A percentile compares a stretch with the other conserved stretches of the same genome.
phyloP scores from a whole-genome alignment of 2,113 vertebrate species.

The Cygnus atratus region DNA sequence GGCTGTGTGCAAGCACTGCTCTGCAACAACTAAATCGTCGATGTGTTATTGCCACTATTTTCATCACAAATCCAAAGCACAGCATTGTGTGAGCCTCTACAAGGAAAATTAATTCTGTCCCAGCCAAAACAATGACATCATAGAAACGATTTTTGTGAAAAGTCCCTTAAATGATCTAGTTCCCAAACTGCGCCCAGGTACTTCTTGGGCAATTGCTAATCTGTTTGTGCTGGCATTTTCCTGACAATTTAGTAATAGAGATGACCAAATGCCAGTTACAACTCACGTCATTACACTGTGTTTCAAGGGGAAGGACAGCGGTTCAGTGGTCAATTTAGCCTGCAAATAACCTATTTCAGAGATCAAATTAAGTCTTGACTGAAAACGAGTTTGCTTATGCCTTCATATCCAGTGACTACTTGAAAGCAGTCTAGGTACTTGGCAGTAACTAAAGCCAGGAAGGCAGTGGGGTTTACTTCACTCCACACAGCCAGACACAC shows the following conservation, averaged over 20 bases:
- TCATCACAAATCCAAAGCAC: no score
- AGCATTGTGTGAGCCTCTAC: no score
- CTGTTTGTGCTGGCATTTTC: background rate
- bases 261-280: background rate
- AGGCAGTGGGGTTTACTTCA: background rate
- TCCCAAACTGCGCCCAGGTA: background rate
- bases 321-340: background rate
- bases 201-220: background rate
- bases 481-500: fast-evolving
- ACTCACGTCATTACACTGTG: background rate
- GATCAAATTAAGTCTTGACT: background rate
- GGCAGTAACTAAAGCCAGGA: background rate
- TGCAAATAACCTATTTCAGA: background rate
- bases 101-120: no score
- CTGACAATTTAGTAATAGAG: background rate
- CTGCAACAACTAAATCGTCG: no score
- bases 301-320: background rate
- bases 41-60: no score
- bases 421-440: background rate
- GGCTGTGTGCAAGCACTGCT: no score
- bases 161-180: background rate
- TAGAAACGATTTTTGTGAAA: background rate
- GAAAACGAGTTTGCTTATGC: background rate
- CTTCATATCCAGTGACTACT: background rate
- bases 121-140: no score